Conservation (phyloP, 2,888 invertebrate genomes). For the Micoletzkya japonica region DNA sequence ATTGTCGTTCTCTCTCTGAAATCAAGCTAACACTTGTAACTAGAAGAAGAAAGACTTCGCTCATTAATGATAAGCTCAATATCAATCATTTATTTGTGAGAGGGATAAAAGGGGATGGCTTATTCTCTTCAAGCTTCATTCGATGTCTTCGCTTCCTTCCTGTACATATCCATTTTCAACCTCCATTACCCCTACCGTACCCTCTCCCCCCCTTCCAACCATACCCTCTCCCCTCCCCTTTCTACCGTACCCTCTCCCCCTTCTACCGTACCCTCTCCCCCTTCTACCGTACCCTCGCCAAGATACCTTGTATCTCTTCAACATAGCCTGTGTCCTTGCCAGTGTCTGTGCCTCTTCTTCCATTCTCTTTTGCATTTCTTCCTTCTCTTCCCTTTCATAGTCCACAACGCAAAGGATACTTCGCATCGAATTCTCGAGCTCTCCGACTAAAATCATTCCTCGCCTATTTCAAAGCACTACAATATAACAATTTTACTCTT, state of each 20-base stretch:
- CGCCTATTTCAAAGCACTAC: too few relatives aligned
- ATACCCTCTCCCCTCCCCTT: conserved; percentile 31
- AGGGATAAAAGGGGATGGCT: too few relatives aligned
- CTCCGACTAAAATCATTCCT: too few relatives aligned
- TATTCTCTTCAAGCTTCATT: too few relatives aligned
- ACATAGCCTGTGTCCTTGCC: not conserved
- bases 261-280: conserved; percentile 1
- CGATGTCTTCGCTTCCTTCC: too few relatives aligned
- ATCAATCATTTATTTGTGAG: too few relatives aligned
- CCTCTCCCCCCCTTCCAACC: not conserved
- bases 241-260: too few relatives aligned
- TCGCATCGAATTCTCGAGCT: too few relatives aligned
- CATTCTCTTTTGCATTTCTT: not conserved
- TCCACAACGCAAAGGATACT: not conserved
- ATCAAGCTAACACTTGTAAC: too few relatives aligned
- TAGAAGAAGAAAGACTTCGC: not conserved
- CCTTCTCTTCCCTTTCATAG: not conserved
- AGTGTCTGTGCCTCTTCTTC: not conserved
- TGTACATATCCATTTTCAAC: too few relatives aligned
- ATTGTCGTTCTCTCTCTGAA: conserved; percentile 46
- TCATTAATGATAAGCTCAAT: not conserved
- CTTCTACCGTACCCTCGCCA: too few relatives aligned
- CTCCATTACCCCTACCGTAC: not conserved
- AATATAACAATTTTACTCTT: too few relatives aligned
- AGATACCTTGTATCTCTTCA: not conserved